Evolutionary conservation across 2,797 vertebrate species (phyloP), one percentile per base, ranked within the genome.

Genomic region (Microctenopoma lineatum): DNA sequence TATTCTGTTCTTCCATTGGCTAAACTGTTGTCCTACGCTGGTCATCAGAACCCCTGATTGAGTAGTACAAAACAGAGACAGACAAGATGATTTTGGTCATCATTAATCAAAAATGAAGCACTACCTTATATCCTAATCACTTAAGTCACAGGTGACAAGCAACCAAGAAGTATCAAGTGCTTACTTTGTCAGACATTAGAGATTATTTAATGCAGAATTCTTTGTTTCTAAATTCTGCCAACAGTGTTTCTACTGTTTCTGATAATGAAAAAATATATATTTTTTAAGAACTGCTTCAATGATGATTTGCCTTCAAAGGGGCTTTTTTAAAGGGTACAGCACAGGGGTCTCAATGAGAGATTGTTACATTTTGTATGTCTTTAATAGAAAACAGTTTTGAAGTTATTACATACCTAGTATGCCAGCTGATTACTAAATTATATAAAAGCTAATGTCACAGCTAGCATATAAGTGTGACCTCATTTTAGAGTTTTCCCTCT

Each of bases 31-130:
- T 81, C 75, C 66, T 83, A 62, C 66, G 64, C 70, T 81, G 77
- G 73, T 91, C 83, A 83, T 78, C 76, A 79, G 70, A 71, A 61
- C 47, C 58, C 64, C 77, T 76, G 86, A 86, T 87, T 73, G 15
- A 66, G 84, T 75, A 69, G 78, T 72, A 66, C 65, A 71, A 84
- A 84, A 78, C 66, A 70, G 62, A 84, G 59, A 71, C 67, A 26
- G 50, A 58, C 56, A 61, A 59, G 64, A 55, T 67, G 69, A 41
- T 75, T 86, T 70, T 73, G 70, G 83, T 81, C 70, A 76, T 93
- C 85, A 83, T 88, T 85, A 83, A 90, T 84, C 71, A 85, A 90
- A 86, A 77, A 81, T 75, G 79, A 87, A 83, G 81, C 76, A 72
- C 68, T 63, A 15, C 69, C 61, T 80, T 70, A 84, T 72, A 73